Conservation (phyloP, 92 coral and sea anemone genomes). For the Nematostella vectensis region DNA sequence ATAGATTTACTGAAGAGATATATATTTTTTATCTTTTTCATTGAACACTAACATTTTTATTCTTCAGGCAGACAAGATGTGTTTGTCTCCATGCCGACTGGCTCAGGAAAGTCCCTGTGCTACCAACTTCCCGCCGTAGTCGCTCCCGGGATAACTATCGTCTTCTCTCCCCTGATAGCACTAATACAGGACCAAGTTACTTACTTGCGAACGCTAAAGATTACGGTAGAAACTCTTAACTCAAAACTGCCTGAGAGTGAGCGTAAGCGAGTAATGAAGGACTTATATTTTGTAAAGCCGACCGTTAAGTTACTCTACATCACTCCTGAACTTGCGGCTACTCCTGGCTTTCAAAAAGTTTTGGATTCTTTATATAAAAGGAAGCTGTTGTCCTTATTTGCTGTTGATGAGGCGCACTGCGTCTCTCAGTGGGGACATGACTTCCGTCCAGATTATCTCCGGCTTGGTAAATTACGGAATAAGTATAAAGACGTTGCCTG, state of each 20-base stretch:
- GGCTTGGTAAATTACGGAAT: slow-evolving; percentile 59
- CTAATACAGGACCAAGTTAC: slow-evolving; percentile 88
- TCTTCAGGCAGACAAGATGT: slow-evolving; percentile 77
- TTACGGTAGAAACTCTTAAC: slow-evolving; percentile 76
- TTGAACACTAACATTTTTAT: no score
- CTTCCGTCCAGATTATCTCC: slow-evolving; percentile 82
- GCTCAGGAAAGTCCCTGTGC: slow-evolving; percentile 89
- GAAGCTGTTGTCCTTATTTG: slow-evolving; percentile 62
- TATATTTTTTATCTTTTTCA: no score
- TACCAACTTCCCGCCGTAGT: slow-evolving; percentile 84
- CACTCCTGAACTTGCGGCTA: slow-evolving; percentile 92
- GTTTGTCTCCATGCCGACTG: slow-evolving; percentile 95
- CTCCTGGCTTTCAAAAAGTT: slow-evolving; percentile 67
- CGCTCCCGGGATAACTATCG: slow-evolving; percentile 65
- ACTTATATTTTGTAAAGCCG: slow-evolving; percentile 55
- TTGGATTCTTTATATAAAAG: slow-evolving; percentile 51
- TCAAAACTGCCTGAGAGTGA: slow-evolving; percentile 65
- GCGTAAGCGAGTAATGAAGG: slow-evolving; percentile 56
- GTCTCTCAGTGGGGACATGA: slow-evolving; percentile 99
- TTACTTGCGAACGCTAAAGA: slow-evolving; percentile 39
- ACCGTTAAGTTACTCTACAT: slow-evolving; percentile 68
- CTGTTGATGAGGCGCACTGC: slow-evolving; percentile 96
- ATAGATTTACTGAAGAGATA: no score
- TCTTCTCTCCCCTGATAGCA: slow-evolving; percentile 92
- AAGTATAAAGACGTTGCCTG: slow-evolving; percentile 54